Conservation (phyloP, 2,797 vertebrate species). For the Florisuga fusca region DNA sequence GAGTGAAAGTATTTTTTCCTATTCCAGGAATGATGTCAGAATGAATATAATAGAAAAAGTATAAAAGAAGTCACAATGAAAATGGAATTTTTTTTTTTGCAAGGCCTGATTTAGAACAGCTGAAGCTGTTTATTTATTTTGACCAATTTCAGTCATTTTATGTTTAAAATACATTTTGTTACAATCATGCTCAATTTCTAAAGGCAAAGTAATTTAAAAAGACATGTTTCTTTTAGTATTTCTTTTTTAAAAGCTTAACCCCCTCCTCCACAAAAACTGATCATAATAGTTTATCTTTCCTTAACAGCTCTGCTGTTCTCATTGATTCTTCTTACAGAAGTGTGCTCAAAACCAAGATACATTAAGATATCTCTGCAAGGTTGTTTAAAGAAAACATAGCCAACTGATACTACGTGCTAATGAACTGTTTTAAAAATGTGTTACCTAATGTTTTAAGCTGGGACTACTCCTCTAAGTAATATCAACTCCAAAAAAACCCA, state of each 20-base stretch:
- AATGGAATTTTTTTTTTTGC: too few species aligned
- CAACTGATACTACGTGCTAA: background rate
- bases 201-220: background rate
- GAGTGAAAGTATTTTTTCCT: background rate
- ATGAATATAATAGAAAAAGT: background rate
- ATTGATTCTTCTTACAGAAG: background rate
- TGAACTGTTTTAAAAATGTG: background rate
- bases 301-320: background rate
- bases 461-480: background rate
- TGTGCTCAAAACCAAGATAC: background rate
- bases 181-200: background rate
- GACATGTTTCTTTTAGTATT: background rate
- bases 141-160: background rate
- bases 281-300: background rate
- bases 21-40: background rate
- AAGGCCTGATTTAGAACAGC: background rate
- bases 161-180: background rate
- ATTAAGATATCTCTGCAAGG: background rate
- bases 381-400: background rate
- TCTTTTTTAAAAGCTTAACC: background rate
- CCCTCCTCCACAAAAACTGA: rapidly evolving
- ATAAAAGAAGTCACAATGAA: background rate
- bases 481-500: background rate
- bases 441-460: background rate
- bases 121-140: background rate